A percentile compares a stretch with the other conserved stretches of the same genome.
phyloP scores from a whole-genome alignment of 2,113 vertebrate species.

The Anoura caudifer region DNA sequence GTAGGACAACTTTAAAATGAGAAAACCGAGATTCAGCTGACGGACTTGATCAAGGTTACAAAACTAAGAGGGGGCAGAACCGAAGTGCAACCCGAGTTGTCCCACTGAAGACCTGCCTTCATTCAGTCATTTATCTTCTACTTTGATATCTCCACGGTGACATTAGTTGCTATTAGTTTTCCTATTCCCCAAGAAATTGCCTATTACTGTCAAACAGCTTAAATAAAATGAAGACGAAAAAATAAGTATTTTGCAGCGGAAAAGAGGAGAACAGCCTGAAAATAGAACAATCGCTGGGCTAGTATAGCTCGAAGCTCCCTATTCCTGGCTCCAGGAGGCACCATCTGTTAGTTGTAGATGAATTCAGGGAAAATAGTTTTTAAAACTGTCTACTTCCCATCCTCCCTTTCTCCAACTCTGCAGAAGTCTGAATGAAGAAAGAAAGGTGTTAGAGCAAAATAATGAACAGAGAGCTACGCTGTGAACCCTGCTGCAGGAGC shows the following conservation, averaged over 20 bases:
- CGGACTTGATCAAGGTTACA: background rate
- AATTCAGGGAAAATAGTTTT: background rate
- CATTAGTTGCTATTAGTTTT: background rate
- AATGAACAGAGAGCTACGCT: background rate
- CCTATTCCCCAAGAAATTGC: background rate
- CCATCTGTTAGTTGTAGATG: background rate
- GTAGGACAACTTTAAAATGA: background rate
- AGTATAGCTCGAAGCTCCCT: background rate
- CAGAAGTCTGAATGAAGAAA: conserved; percentile 30
- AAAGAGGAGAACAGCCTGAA: background rate
- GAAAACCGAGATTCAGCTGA: background rate
- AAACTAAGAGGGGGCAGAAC: background rate
- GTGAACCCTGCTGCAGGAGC: background rate
- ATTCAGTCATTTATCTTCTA: background rate
- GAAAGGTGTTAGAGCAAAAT: background rate
- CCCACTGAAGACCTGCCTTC: background rate
- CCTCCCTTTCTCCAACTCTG: background rate
- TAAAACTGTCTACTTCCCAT: background rate
- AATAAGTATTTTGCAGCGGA: background rate
- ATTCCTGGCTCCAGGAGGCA: background rate
- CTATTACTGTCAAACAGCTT: background rate
- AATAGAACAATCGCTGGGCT: background rate
- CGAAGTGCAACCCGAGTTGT: background rate
- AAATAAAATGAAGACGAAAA: background rate
- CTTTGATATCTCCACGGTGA: background rate